Base-by-base conservation (phyloP, 2,888 invertebrate species). In the Crocallis elinguaria region DNA sequence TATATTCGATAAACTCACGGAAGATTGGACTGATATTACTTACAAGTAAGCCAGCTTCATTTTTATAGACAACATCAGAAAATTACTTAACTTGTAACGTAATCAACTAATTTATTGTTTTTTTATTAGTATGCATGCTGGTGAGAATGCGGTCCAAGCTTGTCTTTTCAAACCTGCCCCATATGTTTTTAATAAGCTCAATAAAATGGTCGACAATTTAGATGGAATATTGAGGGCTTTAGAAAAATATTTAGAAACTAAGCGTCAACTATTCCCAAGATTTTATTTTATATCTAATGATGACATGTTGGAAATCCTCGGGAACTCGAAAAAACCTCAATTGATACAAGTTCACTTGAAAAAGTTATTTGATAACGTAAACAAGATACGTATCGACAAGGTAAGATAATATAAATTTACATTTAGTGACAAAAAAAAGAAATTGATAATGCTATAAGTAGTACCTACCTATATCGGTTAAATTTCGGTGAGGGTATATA, bases 331-430 rank as follows among this genome's bases (percentile, higher is more conserved):
- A 71, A 95, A 94, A 67, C 97, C 98, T 0, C 95, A 96, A 69
- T 87, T 95, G 35, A 94, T 98, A 49, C 97, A 97, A 87, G 94
- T 95, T 0, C 97, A 98, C 79, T 89, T 98, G 51, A 97, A 96
- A 76, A 98, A 98, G 77, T 92, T 97, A 27, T 98, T 98, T 80
- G 97, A 97, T 77, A 97, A 97, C 79, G 93, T 98, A 23, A 94
- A 94, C 69, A 95, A 93, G 75, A 86, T 96, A 39, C 93, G 94
- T 67, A 91, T 96, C 52, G 93, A 92, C 52, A 95, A 94, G 89
- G 94, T 94, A 89, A 6, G 3, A 11, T 16, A 16, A 7, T 3
- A 16, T 12, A 4, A 9, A 9, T 25, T 25, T 25, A 7, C 4
- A 25, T n/a, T n/a, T n/a, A n/a, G n/a, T n/a, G n/a, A n/a, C n/a